These are phyloP conservation scores for Catharus fuscescens DNA, from an alignment of 2,113 vertebrate genomes.

Conservation along the genomic window DNA sequence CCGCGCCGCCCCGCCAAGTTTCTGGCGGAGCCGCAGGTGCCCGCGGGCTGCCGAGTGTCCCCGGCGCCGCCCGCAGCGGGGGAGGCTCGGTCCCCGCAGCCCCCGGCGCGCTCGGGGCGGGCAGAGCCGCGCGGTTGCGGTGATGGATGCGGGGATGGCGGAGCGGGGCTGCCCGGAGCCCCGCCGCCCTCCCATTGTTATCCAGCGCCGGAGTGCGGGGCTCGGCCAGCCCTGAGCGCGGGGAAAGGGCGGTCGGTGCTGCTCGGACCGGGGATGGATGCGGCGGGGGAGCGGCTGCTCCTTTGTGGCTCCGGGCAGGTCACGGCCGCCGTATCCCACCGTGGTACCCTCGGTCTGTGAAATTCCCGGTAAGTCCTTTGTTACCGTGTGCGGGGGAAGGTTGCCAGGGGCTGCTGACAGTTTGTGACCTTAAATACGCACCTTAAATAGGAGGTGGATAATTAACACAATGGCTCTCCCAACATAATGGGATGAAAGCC, in stretches of 20 bases:
- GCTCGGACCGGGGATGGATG: conserved; percentile 28
- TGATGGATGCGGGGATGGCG: conserved; percentile 23
- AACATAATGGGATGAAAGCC: conserved; percentile 48
- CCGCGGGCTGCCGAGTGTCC: not conserved
- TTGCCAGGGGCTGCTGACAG: conserved; percentile 2
- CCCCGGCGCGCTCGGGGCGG: not conserved
- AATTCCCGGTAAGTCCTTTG: conserved; percentile 74
- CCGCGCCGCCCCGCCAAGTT: conserved; percentile 35
- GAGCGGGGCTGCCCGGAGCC: conserved; percentile 70
- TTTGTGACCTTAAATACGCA: not conserved
- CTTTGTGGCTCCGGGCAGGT: conserved; percentile 70
- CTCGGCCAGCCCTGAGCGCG: conserved; percentile 51
- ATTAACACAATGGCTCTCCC: conserved; percentile 60
- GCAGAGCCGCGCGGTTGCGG: not conserved
- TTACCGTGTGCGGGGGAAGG: conserved; percentile 51
- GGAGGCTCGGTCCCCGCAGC: not conserved
- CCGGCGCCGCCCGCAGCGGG: not conserved
- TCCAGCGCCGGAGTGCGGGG: conserved; percentile 42
- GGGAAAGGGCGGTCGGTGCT: not conserved
- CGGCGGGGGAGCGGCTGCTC: conserved; percentile 35
- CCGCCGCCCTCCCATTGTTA: conserved; percentile 76
- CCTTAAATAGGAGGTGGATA: not conserved
- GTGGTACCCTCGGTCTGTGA: conserved; percentile 33
- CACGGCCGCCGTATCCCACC: conserved; percentile 58
- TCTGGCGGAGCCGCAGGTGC: conserved; percentile 27